Conservation (phyloP, 2,888 invertebrate genomes). For the Lamproptera curius region DNA sequence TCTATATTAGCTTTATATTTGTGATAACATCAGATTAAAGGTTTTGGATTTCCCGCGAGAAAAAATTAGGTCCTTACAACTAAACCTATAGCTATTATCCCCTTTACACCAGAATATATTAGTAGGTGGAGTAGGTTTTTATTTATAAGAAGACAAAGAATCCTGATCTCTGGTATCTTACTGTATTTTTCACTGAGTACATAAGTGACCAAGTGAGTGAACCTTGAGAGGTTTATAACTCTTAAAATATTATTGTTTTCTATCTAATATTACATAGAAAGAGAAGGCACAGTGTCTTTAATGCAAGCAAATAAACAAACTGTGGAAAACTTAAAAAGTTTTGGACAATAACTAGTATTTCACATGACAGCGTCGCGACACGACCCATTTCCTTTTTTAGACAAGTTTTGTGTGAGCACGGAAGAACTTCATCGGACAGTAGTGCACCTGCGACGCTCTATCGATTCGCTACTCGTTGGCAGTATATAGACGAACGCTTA, state of each 20-base stretch:
- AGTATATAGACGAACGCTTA: conserved; percentile 61
- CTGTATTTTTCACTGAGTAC: neutral
- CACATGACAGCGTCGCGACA: neutral
- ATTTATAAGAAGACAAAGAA: no score
- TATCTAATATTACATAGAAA: no score
- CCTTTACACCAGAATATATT: no score
- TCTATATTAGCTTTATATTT: neutral
- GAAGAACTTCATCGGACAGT: conserved; percentile 32
- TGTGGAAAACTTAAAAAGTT: conserved; percentile 17
- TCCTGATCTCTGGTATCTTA: neutral
- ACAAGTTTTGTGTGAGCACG: conserved; percentile 13
- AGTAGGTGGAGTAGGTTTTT: no score
- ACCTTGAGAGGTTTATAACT: no score
- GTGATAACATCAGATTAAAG: no score
- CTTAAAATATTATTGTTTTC: no score
- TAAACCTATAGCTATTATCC: no score
- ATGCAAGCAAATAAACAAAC: neutral
- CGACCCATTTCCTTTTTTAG: neutral
- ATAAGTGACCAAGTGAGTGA: neutral
- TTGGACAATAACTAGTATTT: neutral
- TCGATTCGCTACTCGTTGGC: conserved; percentile 62
- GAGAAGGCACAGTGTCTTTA: neutral
- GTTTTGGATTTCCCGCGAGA: no score
- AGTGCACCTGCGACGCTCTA: conserved; percentile 55
- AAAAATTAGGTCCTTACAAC: no score